These are phyloP conservation scores for Micronisus gabar DNA, from an alignment of 2,113 vertebrate genomes.

Conservation along the genomic window DNA sequence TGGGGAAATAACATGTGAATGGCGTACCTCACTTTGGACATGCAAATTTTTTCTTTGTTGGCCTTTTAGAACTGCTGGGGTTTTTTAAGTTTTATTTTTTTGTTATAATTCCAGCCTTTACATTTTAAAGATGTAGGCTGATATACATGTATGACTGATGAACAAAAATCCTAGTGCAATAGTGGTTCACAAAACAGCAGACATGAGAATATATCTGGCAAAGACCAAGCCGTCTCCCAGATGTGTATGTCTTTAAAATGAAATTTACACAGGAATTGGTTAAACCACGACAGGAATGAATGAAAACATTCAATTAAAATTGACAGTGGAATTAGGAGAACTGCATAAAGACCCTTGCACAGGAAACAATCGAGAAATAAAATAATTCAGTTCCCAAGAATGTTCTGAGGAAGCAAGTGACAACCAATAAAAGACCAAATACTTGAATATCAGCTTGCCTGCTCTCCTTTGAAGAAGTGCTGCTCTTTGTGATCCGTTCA, in stretches of 20 bases:
- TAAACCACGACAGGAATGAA: not conserved
- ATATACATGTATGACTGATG: accelerated
- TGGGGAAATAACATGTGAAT: not conserved
- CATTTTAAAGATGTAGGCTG: not conserved
- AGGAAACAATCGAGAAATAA: not conserved
- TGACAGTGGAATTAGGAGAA: not conserved
- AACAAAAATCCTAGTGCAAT: not conserved
- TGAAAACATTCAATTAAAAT: not conserved
- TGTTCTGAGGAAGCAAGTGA: not conserved
- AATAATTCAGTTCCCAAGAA: not conserved
- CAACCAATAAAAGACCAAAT: not conserved
- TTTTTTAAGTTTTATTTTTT: not conserved
- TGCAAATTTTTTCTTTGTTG: not conserved
- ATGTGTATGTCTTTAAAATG: not conserved
- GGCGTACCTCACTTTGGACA: not conserved
- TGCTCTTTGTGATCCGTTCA: not conserved
- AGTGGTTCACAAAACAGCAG: not conserved
- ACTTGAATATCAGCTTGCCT: not conserved
- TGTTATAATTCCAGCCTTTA: not conserved
- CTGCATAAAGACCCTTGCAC: not conserved
- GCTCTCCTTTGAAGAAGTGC: not conserved
- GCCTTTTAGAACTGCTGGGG: not conserved
- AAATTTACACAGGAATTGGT: not conserved
- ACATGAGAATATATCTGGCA: not conserved
- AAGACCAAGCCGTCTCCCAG: not conserved